Evolutionary conservation across 2,797 vertebrate genomes (phyloP).

Genomic region (Erpetoichthys calabaricus): DNA sequence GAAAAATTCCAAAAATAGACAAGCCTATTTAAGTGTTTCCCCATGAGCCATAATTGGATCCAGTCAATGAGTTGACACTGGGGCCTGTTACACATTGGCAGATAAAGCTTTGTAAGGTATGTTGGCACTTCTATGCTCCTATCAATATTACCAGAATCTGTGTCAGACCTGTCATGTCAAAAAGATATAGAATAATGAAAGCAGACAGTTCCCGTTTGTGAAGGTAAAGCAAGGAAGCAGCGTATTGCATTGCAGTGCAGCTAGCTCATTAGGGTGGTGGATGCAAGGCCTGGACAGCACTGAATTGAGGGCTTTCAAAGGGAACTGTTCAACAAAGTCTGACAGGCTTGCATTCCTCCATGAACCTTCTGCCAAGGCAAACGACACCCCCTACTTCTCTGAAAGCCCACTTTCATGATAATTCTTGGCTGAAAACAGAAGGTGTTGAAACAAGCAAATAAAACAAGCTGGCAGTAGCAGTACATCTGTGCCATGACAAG

Average conservation of each 20-base stretch:
- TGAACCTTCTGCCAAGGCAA: too few species aligned
- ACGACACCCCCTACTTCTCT: too few species aligned
- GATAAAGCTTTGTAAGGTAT: slow-evolving; percentile 5
- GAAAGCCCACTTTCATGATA: too few species aligned
- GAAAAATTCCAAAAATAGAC: neutral
- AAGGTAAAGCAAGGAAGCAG: neutral
- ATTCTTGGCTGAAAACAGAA: too few species aligned
- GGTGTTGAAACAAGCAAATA: too few species aligned
- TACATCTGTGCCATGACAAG: too few species aligned
- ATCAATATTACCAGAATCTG: neutral
- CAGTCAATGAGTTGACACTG: slow-evolving; percentile 10
- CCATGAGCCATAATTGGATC: slow-evolving; percentile 23
- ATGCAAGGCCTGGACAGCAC: neutral
- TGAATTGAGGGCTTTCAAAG: neutral
- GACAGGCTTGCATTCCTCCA: too few species aligned
- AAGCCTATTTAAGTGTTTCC: slow-evolving; percentile 4
- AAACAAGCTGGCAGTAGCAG: too few species aligned
- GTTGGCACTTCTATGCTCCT: neutral
- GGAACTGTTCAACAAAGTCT: too few species aligned
- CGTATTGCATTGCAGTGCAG: neutral
- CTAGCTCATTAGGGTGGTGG: neutral
- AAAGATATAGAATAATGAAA: neutral
- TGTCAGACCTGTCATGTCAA: neutral
- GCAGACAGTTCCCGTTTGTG: neutral
- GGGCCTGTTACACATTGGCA: slow-evolving; percentile 18